Evolutionary conservation across 2,797 vertebrate species (phyloP).

Genomic region (Silurus lanzhouensis): DNA sequence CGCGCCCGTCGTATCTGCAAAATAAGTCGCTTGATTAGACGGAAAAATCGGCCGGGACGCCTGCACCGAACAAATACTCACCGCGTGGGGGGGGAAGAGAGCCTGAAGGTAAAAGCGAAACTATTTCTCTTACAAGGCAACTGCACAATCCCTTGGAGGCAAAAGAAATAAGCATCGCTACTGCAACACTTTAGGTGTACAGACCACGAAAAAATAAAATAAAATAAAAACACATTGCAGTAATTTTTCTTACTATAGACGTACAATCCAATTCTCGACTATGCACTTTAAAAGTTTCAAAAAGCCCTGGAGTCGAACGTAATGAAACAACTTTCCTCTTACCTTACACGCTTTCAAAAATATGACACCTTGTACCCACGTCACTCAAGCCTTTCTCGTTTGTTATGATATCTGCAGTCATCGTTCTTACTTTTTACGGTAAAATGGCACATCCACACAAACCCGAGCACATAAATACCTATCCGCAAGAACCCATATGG

Average conservation of each 20-base stretch:
- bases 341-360: slow-evolving; percentile 87
- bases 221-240: background rate
- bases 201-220: background rate
- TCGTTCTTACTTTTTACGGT: slow-evolving; percentile 72
- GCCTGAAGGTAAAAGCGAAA: slow-evolving; percentile 62
- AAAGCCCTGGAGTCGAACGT: slow-evolving; percentile 59
- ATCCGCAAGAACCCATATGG: slow-evolving; percentile 99
- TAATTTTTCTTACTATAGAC: slow-evolving; percentile 55
- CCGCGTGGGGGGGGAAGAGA: slow-evolving; percentile 54
- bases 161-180: slow-evolving; percentile 58
- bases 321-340: slow-evolving; percentile 78
- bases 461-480: slow-evolving; percentile 99
- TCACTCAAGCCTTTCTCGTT: slow-evolving; percentile 56
- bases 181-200: slow-evolving; percentile 46
- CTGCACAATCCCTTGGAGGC: slow-evolving; percentile 47
- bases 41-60: slow-evolving; percentile 55
- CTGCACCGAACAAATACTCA: slow-evolving; percentile 71
- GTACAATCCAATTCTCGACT: slow-evolving; percentile 57
- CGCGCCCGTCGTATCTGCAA: slow-evolving; percentile 98
- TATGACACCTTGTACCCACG: slow-evolving; percentile 74
- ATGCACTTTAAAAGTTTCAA: slow-evolving; percentile 60
- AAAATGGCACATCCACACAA: slow-evolving; percentile 96
- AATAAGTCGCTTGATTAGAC: slow-evolving; percentile 79
- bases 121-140: slow-evolving; percentile 61
- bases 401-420: slow-evolving; percentile 60